Evolutionary conservation across 2,888 invertebrate genomes (phyloP), one percentile per base, ranked within the genome.

Genomic region (Therioaphis trifolii): DNA sequence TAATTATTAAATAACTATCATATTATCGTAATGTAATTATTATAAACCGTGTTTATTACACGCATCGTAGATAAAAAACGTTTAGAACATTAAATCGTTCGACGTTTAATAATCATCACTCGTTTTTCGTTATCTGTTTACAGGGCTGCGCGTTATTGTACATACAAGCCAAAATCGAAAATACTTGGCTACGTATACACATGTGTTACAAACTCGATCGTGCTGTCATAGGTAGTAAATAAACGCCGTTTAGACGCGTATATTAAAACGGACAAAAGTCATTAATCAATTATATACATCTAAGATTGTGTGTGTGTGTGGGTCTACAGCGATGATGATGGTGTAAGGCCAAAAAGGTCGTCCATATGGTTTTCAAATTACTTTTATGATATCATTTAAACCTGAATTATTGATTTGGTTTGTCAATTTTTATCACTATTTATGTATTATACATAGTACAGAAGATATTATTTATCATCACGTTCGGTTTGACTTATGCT

Each of bases 311-410:
- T n/a, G n/a, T n/a, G n/a, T n/a, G n/a, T n/a, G n/a, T n/a, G n/a
- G n/a, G n/a, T n/a, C n/a, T n/a, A n/a, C n/a, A 11, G 21, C 46
- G n/a, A 49, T n/a, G 27, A 35, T 29, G 24, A n/a, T n/a, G n/a
- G n/a, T 29, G 27, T 29, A 72, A 72, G 72, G 35, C 21, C 72
- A 72, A 72, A 72, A 35, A 72, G 72, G 52, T 72, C 72, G 29
- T 3, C 29, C 72, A 52, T 7, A 46, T 46, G 69, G 46, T 2
- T 27, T 24, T 49, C n/a, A 29, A 43, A 35, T 71, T 18, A 21
- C 46, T 69, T 12, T 63, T 63, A 63, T 27, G 61, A 63, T 63
- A 29, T 1, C 29, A 15, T 63, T 29, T 63, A 35, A 18, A 63
- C 15, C 15, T 7, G 35, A 63, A 63, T 63, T 63, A 63, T 63